Evolutionary conservation across 2,113 vertebrate genomes (phyloP).

Genomic region (Propithecus coquereli): DNA sequence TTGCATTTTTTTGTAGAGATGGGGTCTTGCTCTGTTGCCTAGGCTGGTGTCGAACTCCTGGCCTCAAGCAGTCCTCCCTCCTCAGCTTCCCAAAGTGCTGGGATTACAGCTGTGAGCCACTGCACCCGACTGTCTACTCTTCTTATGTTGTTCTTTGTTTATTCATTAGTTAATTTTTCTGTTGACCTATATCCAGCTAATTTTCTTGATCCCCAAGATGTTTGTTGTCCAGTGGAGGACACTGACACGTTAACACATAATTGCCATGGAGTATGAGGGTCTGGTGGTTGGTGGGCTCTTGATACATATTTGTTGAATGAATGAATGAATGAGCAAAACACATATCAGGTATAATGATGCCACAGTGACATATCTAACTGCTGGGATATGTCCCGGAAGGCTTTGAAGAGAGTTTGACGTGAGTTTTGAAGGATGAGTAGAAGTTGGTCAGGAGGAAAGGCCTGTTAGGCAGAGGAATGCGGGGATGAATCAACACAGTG

Average conservation of each 20-base stretch:
- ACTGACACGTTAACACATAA: accelerated
- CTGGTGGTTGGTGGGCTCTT: background rate
- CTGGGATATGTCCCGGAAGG: background rate
- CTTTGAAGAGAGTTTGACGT: background rate
- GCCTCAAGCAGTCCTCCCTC: no score
- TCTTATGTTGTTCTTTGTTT: background rate
- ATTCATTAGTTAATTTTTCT: background rate
- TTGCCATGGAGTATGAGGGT: background rate
- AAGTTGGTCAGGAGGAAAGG: background rate
- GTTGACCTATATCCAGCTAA: background rate
- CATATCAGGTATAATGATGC: background rate
- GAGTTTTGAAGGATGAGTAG: background rate
- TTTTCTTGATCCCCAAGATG: background rate
- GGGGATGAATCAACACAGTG: background rate
- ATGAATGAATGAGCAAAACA: background rate
- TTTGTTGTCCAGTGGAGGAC: background rate
- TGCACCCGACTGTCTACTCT: no score
- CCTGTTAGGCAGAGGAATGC: background rate
- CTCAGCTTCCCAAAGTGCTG: no score
- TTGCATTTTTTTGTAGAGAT: no score
- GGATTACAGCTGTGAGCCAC: no score
- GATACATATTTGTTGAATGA: background rate
- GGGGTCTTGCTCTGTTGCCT: no score
- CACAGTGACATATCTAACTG: background rate
- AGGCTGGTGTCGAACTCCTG: no score